A percentile compares a stretch with the other conserved stretches of the same genome.
These are phyloP conservation scores for Alsophila aescularia DNA, from an alignment of 2,888 invertebrate species.

Conservation along the genomic window DNA sequence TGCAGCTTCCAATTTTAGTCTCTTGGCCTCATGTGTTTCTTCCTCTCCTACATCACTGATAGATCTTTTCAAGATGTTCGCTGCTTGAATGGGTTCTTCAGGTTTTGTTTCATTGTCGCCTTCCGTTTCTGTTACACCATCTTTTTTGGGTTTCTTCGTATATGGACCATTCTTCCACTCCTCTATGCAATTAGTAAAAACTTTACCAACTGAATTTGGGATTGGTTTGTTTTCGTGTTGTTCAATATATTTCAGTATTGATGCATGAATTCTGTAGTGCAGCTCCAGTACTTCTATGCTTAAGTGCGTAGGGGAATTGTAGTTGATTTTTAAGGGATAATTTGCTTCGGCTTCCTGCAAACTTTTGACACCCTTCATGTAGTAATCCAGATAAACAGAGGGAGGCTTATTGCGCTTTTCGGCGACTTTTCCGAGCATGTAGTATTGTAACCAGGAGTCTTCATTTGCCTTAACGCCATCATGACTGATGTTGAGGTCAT, in stretches of 20 bases:
- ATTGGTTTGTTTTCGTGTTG: slow-evolving; percentile 89
- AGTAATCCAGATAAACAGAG: slow-evolving; percentile 90
- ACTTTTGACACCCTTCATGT: slow-evolving; percentile 90
- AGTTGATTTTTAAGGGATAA: slow-evolving; percentile 94
- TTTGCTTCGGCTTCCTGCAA: slow-evolving; percentile 91
- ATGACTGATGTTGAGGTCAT: slow-evolving; percentile 81
- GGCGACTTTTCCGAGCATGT: slow-evolving; percentile 97
- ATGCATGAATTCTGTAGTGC: slow-evolving; percentile 93
- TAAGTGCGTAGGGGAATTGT: slow-evolving; percentile 91
- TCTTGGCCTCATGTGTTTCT: slow-evolving; percentile 70
- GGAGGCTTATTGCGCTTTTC: slow-evolving; percentile 93
- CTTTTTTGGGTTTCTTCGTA: slow-evolving; percentile 66
- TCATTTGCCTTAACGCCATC: slow-evolving; percentile 87
- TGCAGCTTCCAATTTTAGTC: slow-evolving; percentile 69
- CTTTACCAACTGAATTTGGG: slow-evolving; percentile 83
- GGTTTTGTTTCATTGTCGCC: slow-evolving; percentile 49
- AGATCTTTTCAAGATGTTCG: slow-evolving; percentile 77
- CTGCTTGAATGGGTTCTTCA: slow-evolving; percentile 66
- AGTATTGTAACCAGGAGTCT: slow-evolving; percentile 96
- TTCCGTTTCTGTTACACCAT: slow-evolving; percentile 51
- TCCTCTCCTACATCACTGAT: slow-evolving; percentile 78
- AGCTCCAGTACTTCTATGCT: slow-evolving; percentile 95
- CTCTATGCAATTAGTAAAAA: slow-evolving; percentile 85
- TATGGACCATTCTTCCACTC: slow-evolving; percentile 77
- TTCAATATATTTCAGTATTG: slow-evolving; percentile 94